Evolutionary conservation across 1,140 invertebrate species (phyloP).

Genomic region (Cyrtorhinus lividipennis): DNA sequence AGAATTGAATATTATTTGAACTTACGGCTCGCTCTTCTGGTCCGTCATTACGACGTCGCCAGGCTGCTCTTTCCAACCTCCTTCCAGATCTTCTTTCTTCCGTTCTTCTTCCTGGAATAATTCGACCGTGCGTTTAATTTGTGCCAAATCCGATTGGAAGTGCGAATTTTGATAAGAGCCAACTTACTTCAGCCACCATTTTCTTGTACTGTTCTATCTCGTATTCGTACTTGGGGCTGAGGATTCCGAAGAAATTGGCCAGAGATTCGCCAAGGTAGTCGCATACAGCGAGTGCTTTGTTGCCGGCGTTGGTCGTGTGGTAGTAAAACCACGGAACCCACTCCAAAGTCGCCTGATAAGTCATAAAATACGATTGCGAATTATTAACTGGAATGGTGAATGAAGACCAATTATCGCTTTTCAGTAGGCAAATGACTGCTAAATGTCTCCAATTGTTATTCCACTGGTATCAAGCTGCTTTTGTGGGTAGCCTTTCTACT

Average conservation of each 20-base stretch:
- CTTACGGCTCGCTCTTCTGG: too few species aligned
- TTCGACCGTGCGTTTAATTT: background rate
- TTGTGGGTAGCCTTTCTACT: too few species aligned
- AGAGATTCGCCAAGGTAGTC: constrained; percentile 72
- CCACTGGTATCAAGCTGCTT: too few species aligned
- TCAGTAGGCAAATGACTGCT: background rate
- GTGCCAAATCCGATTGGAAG: background rate
- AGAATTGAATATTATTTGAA: too few species aligned
- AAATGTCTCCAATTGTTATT: too few species aligned
- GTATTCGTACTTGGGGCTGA: constrained; percentile 77
- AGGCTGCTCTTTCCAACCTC: background rate
- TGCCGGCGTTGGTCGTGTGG: constrained; percentile 40
- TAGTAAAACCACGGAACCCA: constrained; percentile 62
- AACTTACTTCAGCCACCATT: constrained; percentile 31
- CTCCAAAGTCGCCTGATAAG: constrained; percentile 39
- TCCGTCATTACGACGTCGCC: background rate
- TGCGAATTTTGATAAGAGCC: background rate
- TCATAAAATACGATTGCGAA: too few species aligned
- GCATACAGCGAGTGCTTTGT: constrained; percentile 50
- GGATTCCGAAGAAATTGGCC: constrained; percentile 77
- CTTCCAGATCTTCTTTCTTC: constrained; percentile 2
- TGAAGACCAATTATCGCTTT: background rate
- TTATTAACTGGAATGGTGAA: too few species aligned
- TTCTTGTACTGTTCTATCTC: constrained; percentile 70
- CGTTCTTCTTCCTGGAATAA: constrained; percentile 5